A percentile compares a stretch with the other conserved stretches of the same genome.
These are phyloP conservation scores for Drosophila pallidifrons DNA, from an alignment of 1,140 invertebrate genomes.

Conservation along the genomic window DNA sequence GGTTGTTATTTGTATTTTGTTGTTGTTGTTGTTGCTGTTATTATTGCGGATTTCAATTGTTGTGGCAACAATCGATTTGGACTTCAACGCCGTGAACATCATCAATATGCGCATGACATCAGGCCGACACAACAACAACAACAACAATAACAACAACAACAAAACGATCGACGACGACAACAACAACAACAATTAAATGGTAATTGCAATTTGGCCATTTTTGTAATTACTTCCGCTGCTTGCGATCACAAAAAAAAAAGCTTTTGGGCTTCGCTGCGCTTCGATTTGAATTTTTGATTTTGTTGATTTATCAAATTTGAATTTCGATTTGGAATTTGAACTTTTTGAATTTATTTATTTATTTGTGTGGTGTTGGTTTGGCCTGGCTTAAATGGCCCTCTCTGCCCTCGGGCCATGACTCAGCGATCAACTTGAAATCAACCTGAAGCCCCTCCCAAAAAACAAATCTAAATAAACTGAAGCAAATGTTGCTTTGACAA, in stretches of 20 bases:
- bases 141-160: constrained; percentile 38
- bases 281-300: constrained; percentile 4
- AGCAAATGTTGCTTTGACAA: constrained; percentile 61
- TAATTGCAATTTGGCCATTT: constrained; percentile 76
- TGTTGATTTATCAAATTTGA: not conserved
- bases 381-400: not conserved
- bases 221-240: constrained; percentile 74
- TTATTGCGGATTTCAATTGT: constrained; percentile 23
- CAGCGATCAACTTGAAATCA: constrained; percentile 6
- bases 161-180: constrained; percentile 28
- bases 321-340: not conserved
- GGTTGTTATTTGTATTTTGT: constrained; percentile 43
- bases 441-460: constrained; percentile 25
- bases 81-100: constrained; percentile 20
- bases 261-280: not conserved
- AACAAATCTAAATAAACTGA: not conserved
- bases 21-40: constrained; percentile 23
- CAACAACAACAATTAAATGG: constrained; percentile 53
- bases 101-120: constrained; percentile 65
- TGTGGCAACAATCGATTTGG: constrained; percentile 41
- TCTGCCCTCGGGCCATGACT: constrained; percentile 8
- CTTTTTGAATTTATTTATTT: constrained; percentile 12
- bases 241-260: constrained; percentile 38
- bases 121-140: constrained; percentile 53
- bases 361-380: not conserved